phyloP scores from a whole-genome alignment of 2,113 vertebrate genomes.

The Macrotis lagotis region DNA sequence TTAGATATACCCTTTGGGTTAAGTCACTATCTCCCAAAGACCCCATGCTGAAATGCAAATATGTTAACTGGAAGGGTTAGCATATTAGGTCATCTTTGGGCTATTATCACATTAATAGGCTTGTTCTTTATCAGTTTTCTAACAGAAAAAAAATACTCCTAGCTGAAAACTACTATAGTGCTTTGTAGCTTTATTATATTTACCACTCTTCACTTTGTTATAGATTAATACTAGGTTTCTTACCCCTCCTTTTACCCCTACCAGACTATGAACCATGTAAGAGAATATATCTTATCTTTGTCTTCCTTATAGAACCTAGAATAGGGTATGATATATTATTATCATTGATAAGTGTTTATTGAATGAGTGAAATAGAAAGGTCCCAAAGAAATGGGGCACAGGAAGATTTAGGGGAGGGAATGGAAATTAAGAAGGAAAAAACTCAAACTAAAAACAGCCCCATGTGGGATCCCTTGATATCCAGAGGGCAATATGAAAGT shows the following conservation, averaged over 20 bases:
- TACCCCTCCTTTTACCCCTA: neutral
- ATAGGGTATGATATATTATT: neutral
- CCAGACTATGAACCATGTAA: neutral
- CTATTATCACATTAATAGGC: neutral
- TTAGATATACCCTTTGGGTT: neutral
- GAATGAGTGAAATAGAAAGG: neutral
- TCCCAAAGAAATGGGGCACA: neutral
- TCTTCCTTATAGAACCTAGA: neutral
- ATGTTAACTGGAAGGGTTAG: neutral
- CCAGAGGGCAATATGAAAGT: neutral
- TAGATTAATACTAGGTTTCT: neutral
- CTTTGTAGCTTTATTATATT: neutral
- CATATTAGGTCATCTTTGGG: neutral
- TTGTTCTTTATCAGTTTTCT: neutral
- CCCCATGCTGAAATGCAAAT: neutral
- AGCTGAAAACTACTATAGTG: neutral
- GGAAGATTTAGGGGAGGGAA: neutral
- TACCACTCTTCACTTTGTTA: neutral
- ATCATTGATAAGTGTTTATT: neutral
- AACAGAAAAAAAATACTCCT: neutral
- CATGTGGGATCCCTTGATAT: neutral
- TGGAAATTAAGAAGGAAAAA: neutral
- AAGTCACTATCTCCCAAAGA: fast-evolving
- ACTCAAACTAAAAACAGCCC: neutral
- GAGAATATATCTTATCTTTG: neutral